A percentile compares a stretch with the other conserved stretches of the same genome.
Evolutionary conservation across 1,140 invertebrate species (phyloP).

Genomic region (Hypsibius dujardini): DNA sequence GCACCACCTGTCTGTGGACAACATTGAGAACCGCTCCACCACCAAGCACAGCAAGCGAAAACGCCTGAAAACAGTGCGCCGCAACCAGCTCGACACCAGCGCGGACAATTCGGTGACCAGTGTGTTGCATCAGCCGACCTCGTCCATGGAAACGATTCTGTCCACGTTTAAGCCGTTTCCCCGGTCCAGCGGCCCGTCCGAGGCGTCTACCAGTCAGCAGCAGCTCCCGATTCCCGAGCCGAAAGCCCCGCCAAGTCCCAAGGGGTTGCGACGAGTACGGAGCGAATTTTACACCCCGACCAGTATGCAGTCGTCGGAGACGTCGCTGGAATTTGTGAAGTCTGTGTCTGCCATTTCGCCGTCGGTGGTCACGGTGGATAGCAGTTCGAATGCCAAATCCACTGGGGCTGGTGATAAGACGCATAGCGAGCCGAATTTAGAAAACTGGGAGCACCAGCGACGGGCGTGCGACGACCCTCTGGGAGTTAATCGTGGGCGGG

Average conservation of each 20-base stretch:
- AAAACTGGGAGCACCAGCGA: background rate
- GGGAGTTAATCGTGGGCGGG: too few relatives aligned
- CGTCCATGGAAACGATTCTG: constrained; percentile 2
- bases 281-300: background rate
- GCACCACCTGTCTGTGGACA: background rate
- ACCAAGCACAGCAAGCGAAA: too few relatives aligned
- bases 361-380: background rate
- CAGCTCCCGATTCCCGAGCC: background rate
- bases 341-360: background rate
- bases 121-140: background rate
- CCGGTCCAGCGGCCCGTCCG: background rate
- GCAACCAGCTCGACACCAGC: background rate
- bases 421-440: background rate
- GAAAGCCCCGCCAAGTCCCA: background rate
- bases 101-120: background rate
- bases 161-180: background rate
- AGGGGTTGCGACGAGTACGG: background rate
- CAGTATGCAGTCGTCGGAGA: background rate
- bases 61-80: too few relatives aligned
- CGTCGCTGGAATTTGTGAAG: background rate
- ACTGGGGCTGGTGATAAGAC: background rate
- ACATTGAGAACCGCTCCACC: background rate
- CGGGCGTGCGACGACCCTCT: background rate
- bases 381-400: background rate
- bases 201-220: background rate